Conservation (phyloP, 2,888 invertebrate species). For the Drosophila histrio region DNA sequence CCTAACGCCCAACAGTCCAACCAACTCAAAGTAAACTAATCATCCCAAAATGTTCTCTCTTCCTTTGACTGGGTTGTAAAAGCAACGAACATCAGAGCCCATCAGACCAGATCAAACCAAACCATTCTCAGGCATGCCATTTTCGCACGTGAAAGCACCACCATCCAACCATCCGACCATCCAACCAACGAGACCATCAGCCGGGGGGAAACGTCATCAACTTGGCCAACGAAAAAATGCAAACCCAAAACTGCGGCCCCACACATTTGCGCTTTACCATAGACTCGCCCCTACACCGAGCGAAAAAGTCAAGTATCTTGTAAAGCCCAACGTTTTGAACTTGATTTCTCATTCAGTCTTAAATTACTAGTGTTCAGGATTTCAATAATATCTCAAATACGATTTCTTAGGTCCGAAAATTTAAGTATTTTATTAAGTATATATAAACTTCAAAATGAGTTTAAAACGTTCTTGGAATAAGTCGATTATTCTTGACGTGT, state of each 20-base stretch:
- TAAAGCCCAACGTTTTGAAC: too few species aligned
- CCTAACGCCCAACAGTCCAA: slow-evolving; percentile 9
- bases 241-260: slow-evolving; percentile 13
- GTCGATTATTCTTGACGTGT: too few species aligned
- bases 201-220: slow-evolving; percentile 31
- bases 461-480: too few species aligned
- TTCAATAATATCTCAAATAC: too few species aligned
- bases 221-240: slow-evolving; percentile 18
- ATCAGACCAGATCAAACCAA: slow-evolving; percentile 29
- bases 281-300: background rate
- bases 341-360: too few species aligned
- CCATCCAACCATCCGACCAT: slow-evolving; percentile 1
- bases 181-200: slow-evolving; percentile 19
- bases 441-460: too few species aligned
- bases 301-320: too few species aligned
- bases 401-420: too few species aligned
- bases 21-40: slow-evolving; percentile 56
- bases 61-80: slow-evolving; percentile 14
- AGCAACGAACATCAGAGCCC: slow-evolving; percentile 17
- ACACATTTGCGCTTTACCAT: slow-evolving; percentile 20
- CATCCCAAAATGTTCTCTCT: slow-evolving; percentile 39
- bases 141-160: slow-evolving; percentile 45
- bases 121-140: slow-evolving; percentile 35
- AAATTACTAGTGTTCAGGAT: too few species aligned
- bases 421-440: too few species aligned